phyloP scores from a whole-genome alignment of 2,888 invertebrate species.

The Craniophora ligustri region DNA sequence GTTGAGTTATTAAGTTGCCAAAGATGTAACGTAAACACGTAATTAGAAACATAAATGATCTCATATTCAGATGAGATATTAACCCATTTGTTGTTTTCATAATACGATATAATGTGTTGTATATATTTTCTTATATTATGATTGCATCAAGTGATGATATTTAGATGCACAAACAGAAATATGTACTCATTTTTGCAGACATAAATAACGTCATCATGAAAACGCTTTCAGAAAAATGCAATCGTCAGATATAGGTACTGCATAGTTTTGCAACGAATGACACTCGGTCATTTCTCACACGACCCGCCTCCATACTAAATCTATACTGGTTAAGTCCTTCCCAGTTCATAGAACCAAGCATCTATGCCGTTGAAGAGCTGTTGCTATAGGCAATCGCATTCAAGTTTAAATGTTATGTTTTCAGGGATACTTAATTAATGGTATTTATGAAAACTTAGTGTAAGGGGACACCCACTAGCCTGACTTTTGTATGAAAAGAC shows the following conservation, averaged over 20 bases:
- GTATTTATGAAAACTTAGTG: conserved; percentile 62
- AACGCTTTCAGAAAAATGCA: too few species aligned
- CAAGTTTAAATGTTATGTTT: conserved; percentile 34
- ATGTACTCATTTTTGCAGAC: too few species aligned
- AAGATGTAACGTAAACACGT: conserved; percentile 42
- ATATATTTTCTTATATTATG: too few species aligned
- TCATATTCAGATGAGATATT: conserved; percentile 43
- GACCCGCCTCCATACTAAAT: conserved; percentile 2
- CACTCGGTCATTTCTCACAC: conserved; percentile 1
- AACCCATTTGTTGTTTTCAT: conserved; percentile 21
- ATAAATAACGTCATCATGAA: too few species aligned
- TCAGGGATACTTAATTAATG: conserved; percentile 56
- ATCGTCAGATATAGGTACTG: not conserved
- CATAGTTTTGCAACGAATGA: conserved; percentile 7
- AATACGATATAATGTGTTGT: too few species aligned
- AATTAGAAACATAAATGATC: conserved; percentile 51
- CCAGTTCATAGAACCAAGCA: conserved; percentile 36
- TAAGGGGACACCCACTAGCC: conserved; percentile 74
- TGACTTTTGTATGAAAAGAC: conserved; percentile 70
- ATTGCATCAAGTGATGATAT: too few species aligned
- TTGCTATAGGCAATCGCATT: conserved; percentile 30
- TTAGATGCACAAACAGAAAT: too few species aligned
- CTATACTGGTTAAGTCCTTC: conserved; percentile 27
- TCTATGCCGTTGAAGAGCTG: conserved; percentile 25
- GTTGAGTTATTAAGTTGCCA: conserved; percentile 54